Base-by-base conservation (phyloP, 2,113 vertebrate genomes). In the Catagonus wagneri region DNA sequence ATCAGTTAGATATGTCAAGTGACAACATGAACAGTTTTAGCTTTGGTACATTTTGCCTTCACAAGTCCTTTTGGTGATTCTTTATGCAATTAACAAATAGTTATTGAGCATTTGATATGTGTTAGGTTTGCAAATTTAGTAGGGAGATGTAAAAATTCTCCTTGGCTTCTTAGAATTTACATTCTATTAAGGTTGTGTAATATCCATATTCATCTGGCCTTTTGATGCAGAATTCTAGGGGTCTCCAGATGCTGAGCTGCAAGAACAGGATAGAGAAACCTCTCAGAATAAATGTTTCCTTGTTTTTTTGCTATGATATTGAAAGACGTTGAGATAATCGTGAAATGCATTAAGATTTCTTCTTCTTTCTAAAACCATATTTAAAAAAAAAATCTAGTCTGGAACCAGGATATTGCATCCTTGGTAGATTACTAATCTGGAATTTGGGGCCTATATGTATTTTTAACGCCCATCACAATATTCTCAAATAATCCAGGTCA, bases 401-500 rank as follows among this genome's bases (percentile, higher is more conserved):
- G 69, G 44, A 87, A 34, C 14, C 22, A 63, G 56, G 4, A 69
- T 83, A 17, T 52, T 69, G 6, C 87, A 63, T 39, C 7, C 19
- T 90, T 66, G 90, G 29, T 93, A 52, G n/a, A 50, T 52, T 72
- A 58, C 66, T 74, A 56, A 74, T 63, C 61, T 93, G 60, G 13
- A 56, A n/a, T 89, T 92, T 61, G 52, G 19, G 16, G n/a, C 11
- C 23, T 27, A 34, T n/a, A 19, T 44, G 32, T 66, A 20, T n/a
- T 7, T n/a, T 79, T 50, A 80, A 66, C 9, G 83, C 7, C 17
- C 15, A 27, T 36, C 22, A 36, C 50, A 74, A 29, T 92, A 61
- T 7, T 95, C 23, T 93, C 34, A 93, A 88, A 84, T 79, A 69
- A 92, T 93, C 36, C 19, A 83, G 54, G n/a, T 79, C 19, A 83